Percentiles rank a stretch among this genome's conserved stretches.
Evolutionary conservation across 1,140 invertebrate species (phyloP).

Genomic region (Meloidogyne exigua): DNA sequence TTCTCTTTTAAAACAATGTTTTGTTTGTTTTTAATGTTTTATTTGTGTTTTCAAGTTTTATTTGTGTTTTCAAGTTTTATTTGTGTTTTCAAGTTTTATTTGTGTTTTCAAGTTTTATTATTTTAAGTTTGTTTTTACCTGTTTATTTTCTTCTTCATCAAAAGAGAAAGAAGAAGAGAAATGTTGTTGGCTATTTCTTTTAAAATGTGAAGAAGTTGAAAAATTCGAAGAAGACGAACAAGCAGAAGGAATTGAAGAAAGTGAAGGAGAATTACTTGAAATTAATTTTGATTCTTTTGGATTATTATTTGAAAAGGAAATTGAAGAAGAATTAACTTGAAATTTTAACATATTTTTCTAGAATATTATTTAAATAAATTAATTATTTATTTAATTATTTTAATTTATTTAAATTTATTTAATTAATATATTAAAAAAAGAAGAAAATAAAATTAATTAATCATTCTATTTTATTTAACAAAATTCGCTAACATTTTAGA

Average conservation of each 20-base stretch:
- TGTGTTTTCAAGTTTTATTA: too few relatives aligned
- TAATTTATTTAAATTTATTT: neutral
- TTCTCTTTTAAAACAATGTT: too few relatives aligned
- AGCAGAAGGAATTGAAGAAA: neutral
- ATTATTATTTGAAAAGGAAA: neutral
- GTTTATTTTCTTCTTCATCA: neutral
- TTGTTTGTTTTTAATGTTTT: too few relatives aligned
- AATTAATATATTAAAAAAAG: neutral
- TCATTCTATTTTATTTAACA: neutral
- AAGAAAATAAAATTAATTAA: neutral
- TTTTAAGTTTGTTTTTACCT: neutral
- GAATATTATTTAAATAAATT: too few relatives aligned
- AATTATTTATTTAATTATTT: neutral
- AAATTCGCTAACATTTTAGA: neutral
- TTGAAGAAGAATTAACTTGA: neutral
- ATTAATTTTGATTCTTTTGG: neutral
- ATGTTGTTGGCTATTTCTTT: slow-evolving; percentile 5
- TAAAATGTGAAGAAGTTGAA: slow-evolving; percentile 1
- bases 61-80: too few relatives aligned
- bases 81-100: too few relatives aligned
- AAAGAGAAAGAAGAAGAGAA: neutral
- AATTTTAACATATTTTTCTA: neutral
- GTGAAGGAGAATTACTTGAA: slow-evolving; percentile 4
- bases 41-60: too few relatives aligned
- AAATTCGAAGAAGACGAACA: neutral